Conservation (phyloP, 2,113 vertebrate genomes). For the Anolis carolinensis region DNA sequence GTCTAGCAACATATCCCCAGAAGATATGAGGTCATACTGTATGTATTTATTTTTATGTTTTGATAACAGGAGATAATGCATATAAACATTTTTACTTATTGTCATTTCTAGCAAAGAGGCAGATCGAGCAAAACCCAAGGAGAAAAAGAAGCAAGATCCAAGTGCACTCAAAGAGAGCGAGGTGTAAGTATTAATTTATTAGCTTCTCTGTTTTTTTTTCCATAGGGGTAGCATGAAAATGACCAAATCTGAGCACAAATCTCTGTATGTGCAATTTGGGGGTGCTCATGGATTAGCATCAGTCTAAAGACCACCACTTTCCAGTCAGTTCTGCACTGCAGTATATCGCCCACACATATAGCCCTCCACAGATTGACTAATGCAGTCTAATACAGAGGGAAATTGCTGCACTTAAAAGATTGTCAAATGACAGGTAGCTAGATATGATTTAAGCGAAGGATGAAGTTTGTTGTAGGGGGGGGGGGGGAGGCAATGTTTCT, state of each 20-base stretch:
- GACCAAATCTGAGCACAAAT: background rate
- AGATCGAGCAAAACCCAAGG: constrained; percentile 82
- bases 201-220: no score
- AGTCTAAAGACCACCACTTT: no score
- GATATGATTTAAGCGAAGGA: background rate
- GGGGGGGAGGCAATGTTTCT: background rate
- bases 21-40: no score
- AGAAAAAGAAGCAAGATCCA: constrained; percentile 89
- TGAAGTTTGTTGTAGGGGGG: background rate
- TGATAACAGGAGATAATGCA: background rate
- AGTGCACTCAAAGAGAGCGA: constrained; percentile 89
- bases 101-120: constrained; percentile 84
- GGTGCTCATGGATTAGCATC: background rate
- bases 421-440: background rate
- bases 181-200: constrained; percentile 80
- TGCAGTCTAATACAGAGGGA: background rate
- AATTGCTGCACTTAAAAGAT: background rate
- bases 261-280: background rate
- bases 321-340: background rate
- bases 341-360: background rate
- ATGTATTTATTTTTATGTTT: background rate
- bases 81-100: constrained; percentile 24
- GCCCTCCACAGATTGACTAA: background rate
- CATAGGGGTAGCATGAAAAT: background rate
- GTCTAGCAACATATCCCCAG: no score